These are phyloP conservation scores for Siderastrea siderea DNA, from an alignment of 92 coral and sea anemone species.

Conservation along the genomic window DNA sequence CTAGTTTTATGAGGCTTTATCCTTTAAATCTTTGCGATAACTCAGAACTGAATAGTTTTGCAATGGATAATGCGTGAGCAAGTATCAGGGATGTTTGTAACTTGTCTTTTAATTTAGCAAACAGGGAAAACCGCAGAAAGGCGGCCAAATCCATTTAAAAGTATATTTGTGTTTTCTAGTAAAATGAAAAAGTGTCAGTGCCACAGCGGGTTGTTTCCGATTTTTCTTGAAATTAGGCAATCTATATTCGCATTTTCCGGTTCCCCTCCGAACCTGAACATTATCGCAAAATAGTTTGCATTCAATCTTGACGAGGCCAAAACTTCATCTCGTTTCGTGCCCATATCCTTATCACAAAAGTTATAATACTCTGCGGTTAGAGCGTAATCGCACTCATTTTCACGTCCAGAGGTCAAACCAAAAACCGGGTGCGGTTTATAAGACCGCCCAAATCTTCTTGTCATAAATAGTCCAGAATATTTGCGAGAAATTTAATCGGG, in stretches of 20 bases:
- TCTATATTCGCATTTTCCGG: constrained; percentile 49
- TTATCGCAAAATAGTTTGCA: constrained; percentile 23
- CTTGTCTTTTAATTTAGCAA: neutral
- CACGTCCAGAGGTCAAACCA: constrained; percentile 12
- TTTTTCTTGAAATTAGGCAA: constrained; percentile 23
- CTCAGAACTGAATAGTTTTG: neutral
- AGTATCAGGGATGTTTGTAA: constrained; percentile 13
- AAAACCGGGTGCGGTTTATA: constrained; percentile 26
- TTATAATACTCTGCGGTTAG: constrained; percentile 7
- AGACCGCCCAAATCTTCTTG: constrained; percentile 44
- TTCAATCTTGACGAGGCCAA: constrained; percentile 14
- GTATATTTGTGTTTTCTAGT: neutral
- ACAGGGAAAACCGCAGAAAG: neutral
- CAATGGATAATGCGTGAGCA: neutral
- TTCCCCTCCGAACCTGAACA: constrained; percentile 6
- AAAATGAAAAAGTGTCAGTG: neutral
- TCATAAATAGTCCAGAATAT: neutral
- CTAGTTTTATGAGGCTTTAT: constrained; percentile 18
- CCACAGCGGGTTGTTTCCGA: constrained; percentile 33
- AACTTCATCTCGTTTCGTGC: constrained; percentile 2
- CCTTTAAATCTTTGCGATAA: constrained; percentile 17
- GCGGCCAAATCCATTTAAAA: no score
- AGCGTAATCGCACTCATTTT: constrained; percentile 34
- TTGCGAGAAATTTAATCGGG: constrained; percentile 9
- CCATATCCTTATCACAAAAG: neutral